A percentile compares a stretch with the other conserved stretches of the same genome.
phyloP scores from a whole-genome alignment of 1,140 invertebrate genomes.

The Polyergus mexicanus region DNA sequence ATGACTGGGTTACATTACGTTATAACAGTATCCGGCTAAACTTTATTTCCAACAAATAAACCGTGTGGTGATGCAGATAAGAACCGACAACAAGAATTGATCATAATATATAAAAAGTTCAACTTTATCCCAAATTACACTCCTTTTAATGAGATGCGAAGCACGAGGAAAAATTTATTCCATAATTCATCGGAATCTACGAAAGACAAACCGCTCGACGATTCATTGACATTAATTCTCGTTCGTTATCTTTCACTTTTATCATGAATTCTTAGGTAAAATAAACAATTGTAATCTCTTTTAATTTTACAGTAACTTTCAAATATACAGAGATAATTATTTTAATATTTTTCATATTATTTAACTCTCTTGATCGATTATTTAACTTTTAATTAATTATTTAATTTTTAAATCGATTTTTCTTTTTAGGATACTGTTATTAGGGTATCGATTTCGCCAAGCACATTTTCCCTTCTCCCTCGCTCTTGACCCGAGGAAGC shows the following conservation, averaged over 20 bases:
- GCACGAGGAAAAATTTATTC: background rate
- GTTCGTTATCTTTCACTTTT: background rate
- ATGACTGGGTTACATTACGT: background rate
- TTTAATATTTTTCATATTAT: background rate
- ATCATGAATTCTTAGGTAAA: background rate
- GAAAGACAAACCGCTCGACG: background rate
- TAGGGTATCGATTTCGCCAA: conserved; percentile 20
- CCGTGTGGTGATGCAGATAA: background rate
- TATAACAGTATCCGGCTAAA: conserved; percentile 19
- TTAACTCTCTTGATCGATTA: too few species aligned
- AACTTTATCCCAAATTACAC: background rate
- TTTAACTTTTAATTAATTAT: too few species aligned
- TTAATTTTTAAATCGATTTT: background rate
- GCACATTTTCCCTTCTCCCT: background rate
- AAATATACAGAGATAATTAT: background rate
- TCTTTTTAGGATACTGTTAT: background rate
- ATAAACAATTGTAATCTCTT: background rate
- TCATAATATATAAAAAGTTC: conserved; percentile 14
- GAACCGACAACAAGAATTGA: background rate
- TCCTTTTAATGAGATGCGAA: conserved; percentile 5
- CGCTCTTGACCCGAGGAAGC: background rate
- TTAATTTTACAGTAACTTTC: background rate
- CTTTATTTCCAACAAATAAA: conserved; percentile 33
- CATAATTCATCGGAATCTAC: background rate
- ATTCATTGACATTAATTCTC: background rate